phyloP scores from a whole-genome alignment of 2,888 invertebrate genomes.

The Vandiemenella viatica region DNA sequence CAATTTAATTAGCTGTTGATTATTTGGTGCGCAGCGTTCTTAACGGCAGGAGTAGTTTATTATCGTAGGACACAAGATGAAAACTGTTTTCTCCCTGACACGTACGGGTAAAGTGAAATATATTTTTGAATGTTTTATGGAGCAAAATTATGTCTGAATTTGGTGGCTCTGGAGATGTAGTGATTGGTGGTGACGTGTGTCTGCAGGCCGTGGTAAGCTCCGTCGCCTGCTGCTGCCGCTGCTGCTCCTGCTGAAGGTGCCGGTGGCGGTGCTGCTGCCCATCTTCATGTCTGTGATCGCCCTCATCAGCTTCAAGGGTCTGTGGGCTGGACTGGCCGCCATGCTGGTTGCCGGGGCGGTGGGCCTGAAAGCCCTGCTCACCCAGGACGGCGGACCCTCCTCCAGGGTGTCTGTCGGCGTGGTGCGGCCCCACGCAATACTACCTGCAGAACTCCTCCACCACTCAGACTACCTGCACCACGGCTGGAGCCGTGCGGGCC shows the following conservation, averaged over 20 bases:
- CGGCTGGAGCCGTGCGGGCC: constrained; percentile 18
- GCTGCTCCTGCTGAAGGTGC: constrained; percentile 43
- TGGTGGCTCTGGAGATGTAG: neutral
- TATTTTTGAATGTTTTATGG: neutral
- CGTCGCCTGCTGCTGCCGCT: constrained; percentile 38
- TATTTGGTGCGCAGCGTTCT: no score
- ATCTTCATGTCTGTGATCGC: constrained; percentile 42
- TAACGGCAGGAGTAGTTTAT: no score
- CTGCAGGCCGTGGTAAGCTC: neutral
- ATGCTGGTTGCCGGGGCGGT: constrained; percentile 37
- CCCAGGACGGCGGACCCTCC: constrained; percentile 18
- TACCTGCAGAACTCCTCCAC: constrained; percentile 29
- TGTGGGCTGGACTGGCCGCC: constrained; percentile 44
- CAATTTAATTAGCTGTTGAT: no score
- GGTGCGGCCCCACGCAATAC: constrained; percentile 25
- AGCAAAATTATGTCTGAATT: neutral
- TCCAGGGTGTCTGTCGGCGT: constrained; percentile 26
- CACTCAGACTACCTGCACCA: constrained; percentile 15
- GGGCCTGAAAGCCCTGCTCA: constrained; percentile 17
- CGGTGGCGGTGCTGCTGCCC: constrained; percentile 43
- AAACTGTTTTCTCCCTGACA: no score
- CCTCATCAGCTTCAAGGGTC: constrained; percentile 47
- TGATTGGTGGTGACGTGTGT: neutral
- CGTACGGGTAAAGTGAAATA: no score
- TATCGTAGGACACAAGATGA: no score